Conservation (phyloP, 2,888 invertebrate genomes). For the Abrostola triplasia region DNA sequence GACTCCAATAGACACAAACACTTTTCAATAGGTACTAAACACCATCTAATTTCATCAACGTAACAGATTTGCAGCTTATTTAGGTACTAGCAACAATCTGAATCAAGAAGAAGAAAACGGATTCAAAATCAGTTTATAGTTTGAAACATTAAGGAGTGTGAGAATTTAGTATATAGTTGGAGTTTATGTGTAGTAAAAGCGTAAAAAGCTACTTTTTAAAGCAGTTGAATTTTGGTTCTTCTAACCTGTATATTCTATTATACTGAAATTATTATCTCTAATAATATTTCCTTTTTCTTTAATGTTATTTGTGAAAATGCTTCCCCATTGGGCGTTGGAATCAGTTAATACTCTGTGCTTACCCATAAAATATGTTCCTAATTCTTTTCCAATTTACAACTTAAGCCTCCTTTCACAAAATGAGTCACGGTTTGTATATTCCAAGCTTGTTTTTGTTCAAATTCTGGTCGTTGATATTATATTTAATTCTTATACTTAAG, state of each 20-base stretch:
- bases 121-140: too few species aligned
- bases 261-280: neutral
- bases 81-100: too few species aligned
- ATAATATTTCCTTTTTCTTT: slow-evolving; percentile 2
- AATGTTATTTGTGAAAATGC: slow-evolving; percentile 21
- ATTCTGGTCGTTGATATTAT: slow-evolving; percentile 36
- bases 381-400: slow-evolving; percentile 67
- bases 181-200: too few species aligned
- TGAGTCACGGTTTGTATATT: slow-evolving; percentile 62
- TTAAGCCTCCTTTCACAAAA: slow-evolving; percentile 61
- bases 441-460: slow-evolving; percentile 41
- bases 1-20: too few species aligned
- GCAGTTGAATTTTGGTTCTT: too few species aligned
- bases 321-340: slow-evolving; percentile 21
- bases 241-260: neutral
- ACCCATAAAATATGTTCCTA: slow-evolving; percentile 52
- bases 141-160: too few species aligned
- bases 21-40: too few species aligned
- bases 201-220: too few species aligned
- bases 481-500: slow-evolving; percentile 18
- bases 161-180: too few species aligned
- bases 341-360: slow-evolving; percentile 21
- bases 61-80: too few species aligned
- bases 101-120: too few species aligned
- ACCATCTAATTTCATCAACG: too few species aligned